phyloP scores from a whole-genome alignment of 2,113 vertebrate genomes.

The Bos javanicus region DNA sequence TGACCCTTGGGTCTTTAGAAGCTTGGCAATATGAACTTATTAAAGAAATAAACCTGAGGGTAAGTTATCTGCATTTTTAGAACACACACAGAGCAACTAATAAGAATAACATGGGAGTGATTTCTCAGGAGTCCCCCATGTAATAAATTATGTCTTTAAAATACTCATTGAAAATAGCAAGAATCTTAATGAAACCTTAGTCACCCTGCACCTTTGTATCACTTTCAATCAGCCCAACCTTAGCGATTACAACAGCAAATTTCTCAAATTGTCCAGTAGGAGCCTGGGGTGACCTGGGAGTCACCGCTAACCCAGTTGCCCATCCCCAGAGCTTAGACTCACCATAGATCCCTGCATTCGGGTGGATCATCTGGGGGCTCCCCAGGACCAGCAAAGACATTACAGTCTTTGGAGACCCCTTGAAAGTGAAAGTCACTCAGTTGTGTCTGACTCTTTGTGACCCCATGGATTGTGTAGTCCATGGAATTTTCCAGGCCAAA shows the following conservation, averaged over 20 bases:
- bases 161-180: neutral
- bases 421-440: neutral
- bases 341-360: neutral
- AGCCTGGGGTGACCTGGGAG: neutral
- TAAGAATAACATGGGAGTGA: neutral
- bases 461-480: neutral
- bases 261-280: neutral
- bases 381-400: no score
- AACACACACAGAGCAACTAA: neutral
- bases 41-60: neutral
- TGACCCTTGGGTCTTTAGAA: neutral
- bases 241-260: neutral
- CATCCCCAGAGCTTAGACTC: accelerated
- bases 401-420: neutral
- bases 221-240: neutral
- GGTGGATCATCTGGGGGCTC: neutral
- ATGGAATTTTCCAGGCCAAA: neutral
- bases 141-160: neutral
- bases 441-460: neutral
- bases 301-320: neutral
- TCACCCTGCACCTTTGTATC: neutral
- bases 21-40: neutral
- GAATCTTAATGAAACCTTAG: neutral
- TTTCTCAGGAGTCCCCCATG: neutral
- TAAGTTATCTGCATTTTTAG: neutral